Conservation (phyloP, 2,113 vertebrate species). For the Macaca nemestrina region DNA sequence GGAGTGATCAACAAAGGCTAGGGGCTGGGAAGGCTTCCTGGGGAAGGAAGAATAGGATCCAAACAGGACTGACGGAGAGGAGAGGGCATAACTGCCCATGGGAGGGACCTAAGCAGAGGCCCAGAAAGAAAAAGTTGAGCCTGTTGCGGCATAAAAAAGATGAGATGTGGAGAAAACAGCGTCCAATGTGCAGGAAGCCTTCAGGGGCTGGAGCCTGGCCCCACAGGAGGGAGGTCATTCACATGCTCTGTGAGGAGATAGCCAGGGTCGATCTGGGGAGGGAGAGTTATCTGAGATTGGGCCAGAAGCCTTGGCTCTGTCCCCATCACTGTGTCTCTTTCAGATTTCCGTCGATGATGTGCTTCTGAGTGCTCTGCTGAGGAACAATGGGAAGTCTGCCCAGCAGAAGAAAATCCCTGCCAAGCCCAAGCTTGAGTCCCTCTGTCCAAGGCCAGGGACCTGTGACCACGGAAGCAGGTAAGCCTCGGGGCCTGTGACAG, state of each 20-base stretch:
- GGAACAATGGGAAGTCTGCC: conserved; percentile 79
- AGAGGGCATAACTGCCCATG: background rate
- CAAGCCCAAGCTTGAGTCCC: background rate
- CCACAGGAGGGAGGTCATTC: background rate
- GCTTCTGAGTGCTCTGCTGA: background rate
- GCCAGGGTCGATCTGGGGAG: background rate
- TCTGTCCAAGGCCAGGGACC: background rate
- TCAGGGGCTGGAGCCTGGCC: background rate
- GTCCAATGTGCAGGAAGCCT: background rate
- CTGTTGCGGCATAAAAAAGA: background rate
- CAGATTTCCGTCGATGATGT: conserved; percentile 26
- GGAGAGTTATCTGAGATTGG: background rate
- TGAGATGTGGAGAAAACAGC: background rate
- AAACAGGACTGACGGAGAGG: background rate
- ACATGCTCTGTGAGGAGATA: background rate
- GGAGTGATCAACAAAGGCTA: background rate
- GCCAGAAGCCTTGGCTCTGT: background rate
- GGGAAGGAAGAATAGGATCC: background rate
- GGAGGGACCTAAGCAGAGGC: background rate
- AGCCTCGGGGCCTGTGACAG: background rate
- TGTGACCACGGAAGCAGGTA: conserved; percentile 58
- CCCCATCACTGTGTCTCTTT: background rate
- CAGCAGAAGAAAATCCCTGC: conserved; percentile 64
- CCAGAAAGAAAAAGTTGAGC: background rate
- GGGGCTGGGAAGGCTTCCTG: background rate